These are phyloP conservation scores for Ctenosaura bakeri DNA, from an alignment of 2,797 vertebrate species.

Conservation along the genomic window DNA sequence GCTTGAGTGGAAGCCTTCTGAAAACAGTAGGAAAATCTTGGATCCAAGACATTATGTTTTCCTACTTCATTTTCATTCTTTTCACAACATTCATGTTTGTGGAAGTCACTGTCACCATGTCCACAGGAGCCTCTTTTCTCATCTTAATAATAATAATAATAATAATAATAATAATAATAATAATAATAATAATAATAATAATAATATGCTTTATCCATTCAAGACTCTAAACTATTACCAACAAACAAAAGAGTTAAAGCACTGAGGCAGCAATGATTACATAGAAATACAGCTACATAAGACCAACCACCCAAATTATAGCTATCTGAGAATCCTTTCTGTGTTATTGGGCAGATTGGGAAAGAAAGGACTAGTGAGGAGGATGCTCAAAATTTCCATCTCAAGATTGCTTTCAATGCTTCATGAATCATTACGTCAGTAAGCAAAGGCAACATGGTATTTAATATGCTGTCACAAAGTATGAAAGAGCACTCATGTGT, in stretches of 20 bases:
- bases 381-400: not conserved
- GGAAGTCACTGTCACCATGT: not conserved
- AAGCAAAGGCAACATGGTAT: conserved; percentile 52
- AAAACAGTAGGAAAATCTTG: too few species aligned
- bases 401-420: conserved; percentile 47
- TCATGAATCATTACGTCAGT: conserved; percentile 55
- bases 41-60: too few species aligned
- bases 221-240: not conserved
- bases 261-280: not conserved
- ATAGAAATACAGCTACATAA: not conserved
- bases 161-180: too few species aligned
- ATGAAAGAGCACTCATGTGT: conserved; percentile 44
- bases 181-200: too few species aligned
- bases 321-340: conserved; percentile 9
- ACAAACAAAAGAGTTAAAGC: not conserved
- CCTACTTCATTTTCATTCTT: not conserved
- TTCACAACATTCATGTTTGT: not conserved
- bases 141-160: not conserved
- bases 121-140: not conserved
- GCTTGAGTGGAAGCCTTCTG: too few species aligned
- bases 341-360: not conserved
- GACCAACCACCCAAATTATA: conserved; percentile 17
- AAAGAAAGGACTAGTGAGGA: not conserved
- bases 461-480: conserved; percentile 51
- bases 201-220: not conserved